Evolutionary conservation across 2,113 vertebrate genomes (phyloP).

Genomic region (Brachyistius frenatus): DNA sequence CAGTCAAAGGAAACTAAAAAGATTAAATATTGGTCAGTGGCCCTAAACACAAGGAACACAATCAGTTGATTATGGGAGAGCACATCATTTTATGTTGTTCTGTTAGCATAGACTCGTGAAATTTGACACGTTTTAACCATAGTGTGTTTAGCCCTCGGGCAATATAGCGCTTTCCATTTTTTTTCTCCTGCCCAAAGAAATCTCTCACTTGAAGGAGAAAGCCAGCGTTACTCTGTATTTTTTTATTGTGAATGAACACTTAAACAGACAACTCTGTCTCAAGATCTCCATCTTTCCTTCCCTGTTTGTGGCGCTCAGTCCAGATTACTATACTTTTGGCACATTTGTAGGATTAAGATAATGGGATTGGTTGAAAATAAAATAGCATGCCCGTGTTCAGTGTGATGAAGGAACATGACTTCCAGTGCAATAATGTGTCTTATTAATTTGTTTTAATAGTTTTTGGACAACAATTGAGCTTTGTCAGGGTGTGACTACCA

Average conservation of each 20-base stretch:
- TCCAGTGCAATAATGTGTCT: not conserved
- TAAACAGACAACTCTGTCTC: too few species aligned
- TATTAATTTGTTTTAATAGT: not conserved
- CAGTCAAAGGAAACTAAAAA: slow-evolving; percentile 2
- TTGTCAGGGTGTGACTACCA: too few species aligned
- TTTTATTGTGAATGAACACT: not conserved
- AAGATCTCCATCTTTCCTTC: not conserved
- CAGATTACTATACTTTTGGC: not conserved
- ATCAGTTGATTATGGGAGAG: not conserved
- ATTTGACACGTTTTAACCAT: not conserved
- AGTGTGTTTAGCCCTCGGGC: slow-evolving; percentile 12
- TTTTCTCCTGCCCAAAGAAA: not conserved
- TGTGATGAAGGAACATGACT: not conserved
- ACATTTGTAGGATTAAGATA: not conserved
- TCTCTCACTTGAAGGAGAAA: not conserved
- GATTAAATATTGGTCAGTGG: not conserved
- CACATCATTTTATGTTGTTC: not conserved
- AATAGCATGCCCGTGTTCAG: not conserved
- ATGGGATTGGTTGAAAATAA: not conserved
- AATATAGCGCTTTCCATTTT: not conserved
- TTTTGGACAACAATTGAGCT: too few species aligned
- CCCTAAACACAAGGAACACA: not conserved
- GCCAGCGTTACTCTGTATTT: not conserved
- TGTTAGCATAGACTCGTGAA: slow-evolving; percentile 1
- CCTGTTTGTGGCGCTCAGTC: not conserved